These are phyloP conservation scores for Pseudopipra pipra DNA, from an alignment of 2,113 vertebrate genomes.

Conservation along the genomic window DNA sequence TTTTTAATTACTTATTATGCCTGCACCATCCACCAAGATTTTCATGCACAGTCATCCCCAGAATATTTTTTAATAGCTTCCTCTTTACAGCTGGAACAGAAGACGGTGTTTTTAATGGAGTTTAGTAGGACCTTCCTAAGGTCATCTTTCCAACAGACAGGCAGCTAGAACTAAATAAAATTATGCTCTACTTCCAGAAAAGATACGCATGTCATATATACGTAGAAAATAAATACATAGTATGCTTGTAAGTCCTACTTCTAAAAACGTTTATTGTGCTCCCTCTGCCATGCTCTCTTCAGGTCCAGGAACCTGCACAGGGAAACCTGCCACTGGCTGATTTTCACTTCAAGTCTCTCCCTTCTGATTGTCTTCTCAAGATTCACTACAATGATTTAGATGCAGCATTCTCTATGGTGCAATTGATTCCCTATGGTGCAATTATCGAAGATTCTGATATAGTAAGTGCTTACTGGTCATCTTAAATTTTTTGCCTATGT, in stretches of 20 bases:
- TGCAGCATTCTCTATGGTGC: not conserved
- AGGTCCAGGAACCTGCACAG: not conserved
- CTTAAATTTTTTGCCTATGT: not conserved
- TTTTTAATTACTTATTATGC: not conserved
- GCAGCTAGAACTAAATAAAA: not conserved
- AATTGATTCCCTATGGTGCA: not conserved
- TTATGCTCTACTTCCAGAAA: not conserved
- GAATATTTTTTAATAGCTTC: not conserved
- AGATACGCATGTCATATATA: fast-evolving
- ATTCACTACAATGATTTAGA: not conserved
- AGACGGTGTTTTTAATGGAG: not conserved
- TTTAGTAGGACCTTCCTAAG: not conserved
- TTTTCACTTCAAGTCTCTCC: not conserved
- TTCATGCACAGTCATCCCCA: not conserved
- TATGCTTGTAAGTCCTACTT: not conserved
- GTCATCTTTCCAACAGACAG: not conserved
- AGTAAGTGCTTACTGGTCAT: not conserved
- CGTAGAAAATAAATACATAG: not conserved
- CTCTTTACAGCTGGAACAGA: not conserved
- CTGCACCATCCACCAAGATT: not conserved
- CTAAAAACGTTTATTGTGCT: not conserved
- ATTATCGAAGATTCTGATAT: not conserved
- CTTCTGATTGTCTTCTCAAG: not conserved
- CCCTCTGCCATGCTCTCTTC: not conserved
- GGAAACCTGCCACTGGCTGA: not conserved